These are phyloP conservation scores for Epiblema foenella DNA, from an alignment of 2,888 invertebrate genomes.

Conservation along the genomic window DNA sequence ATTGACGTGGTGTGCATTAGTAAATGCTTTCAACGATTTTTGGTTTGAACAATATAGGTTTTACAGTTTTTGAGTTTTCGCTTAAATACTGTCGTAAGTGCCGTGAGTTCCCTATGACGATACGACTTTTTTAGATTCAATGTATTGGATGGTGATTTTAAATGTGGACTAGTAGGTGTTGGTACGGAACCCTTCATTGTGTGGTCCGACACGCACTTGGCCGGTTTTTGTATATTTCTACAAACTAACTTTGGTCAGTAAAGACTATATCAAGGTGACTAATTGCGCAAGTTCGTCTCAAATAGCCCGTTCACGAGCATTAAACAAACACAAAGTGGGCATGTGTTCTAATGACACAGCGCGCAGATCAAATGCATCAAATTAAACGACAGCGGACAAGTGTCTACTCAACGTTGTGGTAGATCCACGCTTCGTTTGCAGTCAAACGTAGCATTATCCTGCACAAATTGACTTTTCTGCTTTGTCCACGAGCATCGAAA, in stretches of 20 bases:
- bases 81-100: no score
- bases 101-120: no score
- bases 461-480: constrained; percentile 63
- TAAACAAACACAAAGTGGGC: constrained; percentile 79
- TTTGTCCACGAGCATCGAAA: constrained; percentile 62
- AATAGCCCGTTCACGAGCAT: constrained; percentile 74
- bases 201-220: no score
- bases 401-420: constrained; percentile 60
- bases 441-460: constrained; percentile 62
- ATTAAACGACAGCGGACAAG: constrained; percentile 60
- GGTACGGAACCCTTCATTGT: no score
- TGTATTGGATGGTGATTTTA: no score
- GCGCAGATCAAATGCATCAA: constrained; percentile 63
- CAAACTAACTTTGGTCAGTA: not conserved
- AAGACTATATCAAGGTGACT: constrained; percentile 9
- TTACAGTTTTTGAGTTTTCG: no score
- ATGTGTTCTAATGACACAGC: constrained; percentile 73
- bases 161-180: no score
- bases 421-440: constrained; percentile 69
- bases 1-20: no score
- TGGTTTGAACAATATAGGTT: no score
- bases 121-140: no score
- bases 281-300: constrained; percentile 67
- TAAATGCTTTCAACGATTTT: no score
- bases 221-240: not conserved